These are phyloP conservation scores for Gorilla gorilla DNA, from an alignment of 2,113 vertebrate genomes.

Conservation along the genomic window DNA sequence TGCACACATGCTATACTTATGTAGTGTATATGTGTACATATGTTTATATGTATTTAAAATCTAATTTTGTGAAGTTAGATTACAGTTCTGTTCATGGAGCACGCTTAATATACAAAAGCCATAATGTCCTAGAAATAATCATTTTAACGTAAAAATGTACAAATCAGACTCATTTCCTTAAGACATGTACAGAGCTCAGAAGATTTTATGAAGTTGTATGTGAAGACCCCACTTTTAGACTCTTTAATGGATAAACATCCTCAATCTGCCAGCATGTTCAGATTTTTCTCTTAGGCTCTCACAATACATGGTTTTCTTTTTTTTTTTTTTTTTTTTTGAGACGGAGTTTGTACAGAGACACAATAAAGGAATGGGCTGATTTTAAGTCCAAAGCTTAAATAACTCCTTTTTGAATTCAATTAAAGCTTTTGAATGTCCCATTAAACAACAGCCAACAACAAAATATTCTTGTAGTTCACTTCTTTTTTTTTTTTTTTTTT, in stretches of 20 bases:
- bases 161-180: not conserved
- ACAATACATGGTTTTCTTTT: not conserved
- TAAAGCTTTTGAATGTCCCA: not conserved
- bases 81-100: not conserved
- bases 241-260: not conserved
- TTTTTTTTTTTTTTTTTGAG: too few species aligned
- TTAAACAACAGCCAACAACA: not conserved
- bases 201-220: not conserved
- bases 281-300: not conserved
- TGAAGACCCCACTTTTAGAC: not conserved
- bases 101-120: not conserved
- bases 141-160: not conserved
- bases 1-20: not conserved
- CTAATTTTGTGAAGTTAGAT: not conserved
- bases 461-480: not conserved
- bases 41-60: not conserved
- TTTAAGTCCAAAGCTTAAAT: not conserved
- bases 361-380: not conserved
- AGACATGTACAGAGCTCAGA: not conserved
- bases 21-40: fast-evolving
- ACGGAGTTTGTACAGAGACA: not conserved
- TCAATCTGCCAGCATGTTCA: not conserved
- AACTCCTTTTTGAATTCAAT: not conserved
- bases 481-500: not conserved
- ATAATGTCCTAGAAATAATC: not conserved